phyloP scores from a whole-genome alignment of 2,797 vertebrate genomes.

The Sebastes miniatus region DNA sequence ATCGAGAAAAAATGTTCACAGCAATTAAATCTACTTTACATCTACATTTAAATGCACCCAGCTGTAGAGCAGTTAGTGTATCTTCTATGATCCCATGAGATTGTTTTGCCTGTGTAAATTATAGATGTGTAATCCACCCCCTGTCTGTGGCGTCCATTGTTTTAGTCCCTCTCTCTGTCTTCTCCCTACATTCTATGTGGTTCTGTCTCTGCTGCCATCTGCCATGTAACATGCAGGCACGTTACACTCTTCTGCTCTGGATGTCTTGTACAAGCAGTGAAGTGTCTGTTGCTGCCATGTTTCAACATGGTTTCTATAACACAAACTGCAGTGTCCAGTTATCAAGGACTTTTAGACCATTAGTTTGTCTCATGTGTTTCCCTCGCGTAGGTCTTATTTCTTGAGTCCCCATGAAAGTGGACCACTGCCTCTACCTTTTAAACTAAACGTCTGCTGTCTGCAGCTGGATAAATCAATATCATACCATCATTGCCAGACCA shows the following conservation, averaged over 20 bases:
- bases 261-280: not conserved
- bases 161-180: not conserved
- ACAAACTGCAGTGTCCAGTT: not conserved
- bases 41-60: constrained; percentile 28
- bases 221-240: not conserved
- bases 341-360: not conserved
- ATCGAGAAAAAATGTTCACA: constrained; percentile 17
- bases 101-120: not conserved
- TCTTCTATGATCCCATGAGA: not conserved
- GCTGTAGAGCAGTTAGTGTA: constrained; percentile 11
- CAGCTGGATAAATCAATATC: constrained; percentile 33
- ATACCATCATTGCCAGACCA: constrained; percentile 6
- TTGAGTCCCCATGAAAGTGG: not conserved
- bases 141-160: not conserved
- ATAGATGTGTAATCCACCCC: constrained; percentile 13
- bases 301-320: not conserved
- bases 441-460: constrained; percentile 20
- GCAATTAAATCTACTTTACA: constrained; percentile 45
- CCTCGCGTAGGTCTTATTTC: not conserved
- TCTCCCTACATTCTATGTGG: not conserved
- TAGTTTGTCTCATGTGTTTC: not conserved
- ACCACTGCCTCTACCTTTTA: not conserved
- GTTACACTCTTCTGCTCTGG: not conserved
- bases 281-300: not conserved
- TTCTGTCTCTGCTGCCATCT: not conserved